A percentile compares a stretch with the other conserved stretches of the same genome.
These are phyloP conservation scores for Leucopternis melanops DNA, from an alignment of 2,113 vertebrate species.

Conservation along the genomic window DNA sequence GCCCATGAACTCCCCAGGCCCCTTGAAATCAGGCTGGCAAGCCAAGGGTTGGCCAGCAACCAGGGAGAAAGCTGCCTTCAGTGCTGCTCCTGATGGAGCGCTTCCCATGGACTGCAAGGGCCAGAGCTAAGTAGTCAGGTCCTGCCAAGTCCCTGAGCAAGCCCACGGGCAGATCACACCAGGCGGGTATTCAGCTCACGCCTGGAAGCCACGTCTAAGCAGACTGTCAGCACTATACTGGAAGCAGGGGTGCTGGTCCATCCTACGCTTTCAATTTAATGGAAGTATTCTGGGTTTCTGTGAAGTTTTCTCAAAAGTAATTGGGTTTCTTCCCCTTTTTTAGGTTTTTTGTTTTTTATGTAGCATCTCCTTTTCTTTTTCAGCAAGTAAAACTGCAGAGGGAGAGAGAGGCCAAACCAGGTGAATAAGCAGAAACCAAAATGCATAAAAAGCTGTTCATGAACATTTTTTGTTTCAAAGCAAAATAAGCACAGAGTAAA, in stretches of 20 bases:
- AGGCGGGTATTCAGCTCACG: background rate
- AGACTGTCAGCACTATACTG: background rate
- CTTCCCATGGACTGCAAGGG: background rate
- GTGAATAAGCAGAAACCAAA: background rate
- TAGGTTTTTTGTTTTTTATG: background rate
- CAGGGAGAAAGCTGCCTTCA: background rate
- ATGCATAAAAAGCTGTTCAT: background rate
- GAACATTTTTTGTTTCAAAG: background rate
- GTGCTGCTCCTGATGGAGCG: background rate
- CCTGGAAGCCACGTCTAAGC: background rate
- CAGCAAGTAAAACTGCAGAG: background rate
- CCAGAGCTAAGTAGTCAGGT: background rate
- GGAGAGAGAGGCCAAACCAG: background rate
- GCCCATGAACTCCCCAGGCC: background rate
- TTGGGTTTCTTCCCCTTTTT: background rate
- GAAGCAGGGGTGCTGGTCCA: background rate
- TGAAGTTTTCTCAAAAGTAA: background rate
- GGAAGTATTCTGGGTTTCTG: background rate
- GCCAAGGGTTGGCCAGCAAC: background rate
- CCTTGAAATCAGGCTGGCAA: background rate
- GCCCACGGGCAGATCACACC: background rate
- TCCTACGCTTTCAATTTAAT: background rate
- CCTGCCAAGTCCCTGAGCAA: background rate
- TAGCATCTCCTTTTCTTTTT: background rate
- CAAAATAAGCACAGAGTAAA: background rate